A percentile compares a stretch with the other conserved stretches of the same genome.
Evolutionary conservation across 2,888 invertebrate species (phyloP).

Genomic region (Pandemis cinnamomeana): DNA sequence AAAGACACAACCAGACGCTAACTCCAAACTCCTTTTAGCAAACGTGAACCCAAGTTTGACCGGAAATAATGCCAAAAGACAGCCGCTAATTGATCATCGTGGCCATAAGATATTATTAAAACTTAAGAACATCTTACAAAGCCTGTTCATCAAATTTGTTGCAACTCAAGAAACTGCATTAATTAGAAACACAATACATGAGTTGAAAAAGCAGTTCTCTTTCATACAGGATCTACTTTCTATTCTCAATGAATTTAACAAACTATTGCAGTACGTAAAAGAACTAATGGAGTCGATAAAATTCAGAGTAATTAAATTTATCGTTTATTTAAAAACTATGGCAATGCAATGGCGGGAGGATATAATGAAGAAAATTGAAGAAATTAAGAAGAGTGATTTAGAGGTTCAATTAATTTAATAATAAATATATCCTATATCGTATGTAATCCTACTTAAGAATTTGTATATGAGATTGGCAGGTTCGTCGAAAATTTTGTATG

Average conservation of each 20-base stretch:
- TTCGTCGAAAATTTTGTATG: too few species aligned
- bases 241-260: neutral
- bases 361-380: neutral
- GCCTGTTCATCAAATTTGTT: neutral
- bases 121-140: neutral
- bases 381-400: neutral
- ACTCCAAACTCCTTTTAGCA: neutral
- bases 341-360: neutral
- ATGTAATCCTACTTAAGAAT: too few species aligned
- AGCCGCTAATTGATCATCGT: neutral
- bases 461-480: too few species aligned
- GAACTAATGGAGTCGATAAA: neutral
- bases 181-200: neutral
- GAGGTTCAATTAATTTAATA: neutral
- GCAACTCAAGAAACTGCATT: neutral
- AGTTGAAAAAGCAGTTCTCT: neutral
- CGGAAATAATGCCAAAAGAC: neutral
- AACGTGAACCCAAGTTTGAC: neutral
- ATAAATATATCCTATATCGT: too few species aligned
- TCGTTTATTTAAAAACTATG: neutral
- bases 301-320: neutral
- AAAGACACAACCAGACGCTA: neutral
- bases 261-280: neutral
- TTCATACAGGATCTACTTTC: neutral
- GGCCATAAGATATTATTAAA: too few species aligned